Evolutionary conservation across 1,140 invertebrate genomes (phyloP), one percentile per base, ranked within the genome.

Genomic region (Maconellicoccus hirsutus): DNA sequence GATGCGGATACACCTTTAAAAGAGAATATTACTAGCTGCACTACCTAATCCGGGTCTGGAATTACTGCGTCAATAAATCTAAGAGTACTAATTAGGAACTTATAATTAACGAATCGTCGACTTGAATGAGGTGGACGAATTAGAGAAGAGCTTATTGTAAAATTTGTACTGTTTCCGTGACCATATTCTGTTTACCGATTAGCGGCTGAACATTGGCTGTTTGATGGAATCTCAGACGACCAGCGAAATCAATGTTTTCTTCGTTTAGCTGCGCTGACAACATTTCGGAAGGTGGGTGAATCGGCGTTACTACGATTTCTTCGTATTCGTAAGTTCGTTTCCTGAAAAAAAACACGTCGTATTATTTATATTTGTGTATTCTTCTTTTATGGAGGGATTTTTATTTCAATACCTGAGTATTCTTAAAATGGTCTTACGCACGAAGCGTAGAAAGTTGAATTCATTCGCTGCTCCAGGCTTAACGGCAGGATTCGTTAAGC

Each of bases 181-280:
- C 2, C 21, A 12, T 12, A 2, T 8, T 22, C 16, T 66, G 61
- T 23, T 66, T 66, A 6, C 61, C 61, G 4, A 66, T 66, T 26
- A 66, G 8, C 2, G 61, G 73, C 12, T 70, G 86, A n/a, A 92
- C 85, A 21, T 88, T 87, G 0, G 89, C 87, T 27, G 90, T 91
- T 78, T 96, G 93, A 82, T 97, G 94, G 80, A 96, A 98, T 73
- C 91, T 86, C 76, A 91, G 86, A 75, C 95, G 85, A 38, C 87
- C 88, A 0, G 92, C 86, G 80, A 96, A 98, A 80, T 98, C 95
- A 79, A 92, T 88, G 80, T 97, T 97, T 76, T 96, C 92, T 77
- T 96, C 93, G 73, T 94, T 98, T 23, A 96, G 81, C 78, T 94
- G 91, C 69, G 92, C 86, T 21, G 92, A 88, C 74, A 86, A 86